Base-by-base conservation (phyloP, 2,797 vertebrate species). In the Ctenopoma kingsleyae region DNA sequence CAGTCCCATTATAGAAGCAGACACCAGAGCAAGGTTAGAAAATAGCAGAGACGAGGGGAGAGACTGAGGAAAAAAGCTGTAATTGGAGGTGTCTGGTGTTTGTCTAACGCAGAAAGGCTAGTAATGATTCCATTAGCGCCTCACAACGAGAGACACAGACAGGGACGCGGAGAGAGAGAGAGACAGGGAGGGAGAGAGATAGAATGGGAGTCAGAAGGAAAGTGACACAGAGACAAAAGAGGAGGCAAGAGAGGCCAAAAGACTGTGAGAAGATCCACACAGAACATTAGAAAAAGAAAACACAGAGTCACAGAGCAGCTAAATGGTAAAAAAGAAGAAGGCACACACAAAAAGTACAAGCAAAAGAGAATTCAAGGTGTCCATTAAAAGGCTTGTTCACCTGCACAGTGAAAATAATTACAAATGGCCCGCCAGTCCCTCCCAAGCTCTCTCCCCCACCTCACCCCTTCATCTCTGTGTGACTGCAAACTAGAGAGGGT, bases 121-220 rank as follows among this genome's bases (percentile, higher is more conserved):
- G 88, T 95, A 94, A 95, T 95, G 93, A 94, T 87, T 91, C 91
- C 93, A 94, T 95, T 94, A 94, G 90, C 83, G 86, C 91, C 90
- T 92, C 82, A 86, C 76, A 81, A 78, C 10, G 11, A 80, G 75
- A 81, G 66, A 78, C 53, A 73, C 57, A 52, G 64, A 71, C 20
- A 54, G 49, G 12, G 22, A 43, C 27, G 65, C 30, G 65, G 61
- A 64, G 32, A 67, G 23, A 64, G 32, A 67, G 23, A 38, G 13
- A 25, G 25, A 64, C 30, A 32, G 41, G 32, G 44, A 35, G 25
- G 40, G 46, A 44, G 49, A 27, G 59, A 40, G 66, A 67, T 17
- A 60, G 59, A 62, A 22, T 6, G 54, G 27, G 64, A 69, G 32
- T 50, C 46, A 43, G 35, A 16, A 41, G 8, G 40, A 23, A 67